Base-by-base conservation (phyloP, 2,888 invertebrate species). In the Podotricha telesiphe region DNA sequence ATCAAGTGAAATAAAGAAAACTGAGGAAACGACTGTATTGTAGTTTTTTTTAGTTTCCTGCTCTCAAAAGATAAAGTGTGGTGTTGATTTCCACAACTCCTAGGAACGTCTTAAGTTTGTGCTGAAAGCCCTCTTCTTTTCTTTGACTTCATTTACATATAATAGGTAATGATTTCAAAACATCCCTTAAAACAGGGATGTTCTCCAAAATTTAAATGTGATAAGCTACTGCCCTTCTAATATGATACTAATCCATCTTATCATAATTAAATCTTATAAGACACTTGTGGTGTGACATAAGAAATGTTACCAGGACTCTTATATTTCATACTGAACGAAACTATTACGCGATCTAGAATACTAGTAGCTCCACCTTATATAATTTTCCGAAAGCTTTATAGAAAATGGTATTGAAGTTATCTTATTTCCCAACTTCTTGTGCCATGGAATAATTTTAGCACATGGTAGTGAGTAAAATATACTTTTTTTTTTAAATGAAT, bases 261-360 rank as follows among this genome's bases (percentile, higher is more conserved):
- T 47, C 47, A 17, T 48, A 48, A n/a, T 48, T 48, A 20, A 48
- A 20, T 47, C 17, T 47, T 17, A 17, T 47, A 47, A 47, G 47
- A 17, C 47, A 47, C 17, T 17, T 42, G 7, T 47, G 47, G 17
- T 17, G 17, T 47, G 17, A n/a, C 10, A 8, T 48, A 3, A 8
- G 11, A 20, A 8, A 10, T 48, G 48, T 20, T 48, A 10, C 19
- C 2, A 11, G 20, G 11, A 0, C 7, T 20, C 2, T 20, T 48
- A 48, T 20, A 48, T 48, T 48, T 48, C 8, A 48, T 19, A 2
- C 48, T 48, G 48, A 48, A 48, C 48, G 19, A 48, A 48, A 48
- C 20, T 11, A 48, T 48, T 48, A 20, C 48, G 48, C 48, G 19
- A 48, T 48, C 20, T 48, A 48, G 48, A 11, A 11, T 20, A 48